Conservation (phyloP, 2,113 vertebrate genomes). For the Myrmophylax atrothorax region DNA sequence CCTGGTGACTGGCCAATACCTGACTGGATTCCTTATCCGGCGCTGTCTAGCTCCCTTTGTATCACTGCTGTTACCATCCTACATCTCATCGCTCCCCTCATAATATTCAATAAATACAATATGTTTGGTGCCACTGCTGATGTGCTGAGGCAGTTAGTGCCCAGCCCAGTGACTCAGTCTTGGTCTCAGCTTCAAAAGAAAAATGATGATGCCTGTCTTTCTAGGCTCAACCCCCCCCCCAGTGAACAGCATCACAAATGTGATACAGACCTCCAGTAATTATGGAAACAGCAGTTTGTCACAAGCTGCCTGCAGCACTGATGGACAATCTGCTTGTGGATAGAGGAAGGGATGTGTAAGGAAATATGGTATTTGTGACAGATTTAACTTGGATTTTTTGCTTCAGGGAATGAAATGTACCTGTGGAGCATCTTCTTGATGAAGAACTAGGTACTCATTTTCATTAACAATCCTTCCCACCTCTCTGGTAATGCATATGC, state of each 20-base stretch:
- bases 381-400: not conserved
- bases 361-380: not conserved
- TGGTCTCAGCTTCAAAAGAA: slow-evolving; percentile 26
- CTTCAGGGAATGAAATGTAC: not conserved
- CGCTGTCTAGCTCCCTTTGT: not conserved
- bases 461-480: not conserved
- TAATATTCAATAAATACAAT: slow-evolving; percentile 36
- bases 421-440: not conserved
- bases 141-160: slow-evolving; percentile 31
- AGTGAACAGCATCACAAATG: slow-evolving; percentile 42
- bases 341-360: slow-evolving; percentile 10
- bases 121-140: slow-evolving; percentile 22
- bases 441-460: not conserved
- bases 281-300: slow-evolving; percentile 51
- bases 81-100: not conserved
- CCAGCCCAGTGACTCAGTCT: not conserved
- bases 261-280: slow-evolving; percentile 28
- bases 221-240: not conserved
- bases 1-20: slow-evolving; percentile 55
- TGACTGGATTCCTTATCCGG: not conserved
- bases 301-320: slow-evolving; percentile 25
- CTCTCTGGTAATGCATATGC: not conserved
- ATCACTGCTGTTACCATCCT: not conserved
- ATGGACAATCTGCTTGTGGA: slow-evolving; percentile 7
- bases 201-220: slow-evolving; percentile 27